Evolutionary conservation across 2,888 invertebrate species (phyloP).

Genomic region (Aporophyla lueneburgensis): DNA sequence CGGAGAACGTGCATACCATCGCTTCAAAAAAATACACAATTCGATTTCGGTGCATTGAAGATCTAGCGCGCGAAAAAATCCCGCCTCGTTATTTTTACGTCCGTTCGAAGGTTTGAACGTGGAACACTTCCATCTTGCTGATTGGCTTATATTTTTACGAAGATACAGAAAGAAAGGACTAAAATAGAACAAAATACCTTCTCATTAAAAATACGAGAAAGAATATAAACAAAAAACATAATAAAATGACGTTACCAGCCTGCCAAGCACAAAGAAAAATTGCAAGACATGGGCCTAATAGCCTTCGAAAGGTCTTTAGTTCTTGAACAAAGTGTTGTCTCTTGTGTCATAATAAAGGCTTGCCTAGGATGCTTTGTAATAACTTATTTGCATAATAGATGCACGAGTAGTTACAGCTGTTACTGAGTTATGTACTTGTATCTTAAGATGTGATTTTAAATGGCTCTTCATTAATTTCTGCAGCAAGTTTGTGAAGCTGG

Average conservation of each 20-base stretch:
- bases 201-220: not conserved
- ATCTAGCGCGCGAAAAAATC: no score
- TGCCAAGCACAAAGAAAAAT: slow-evolving; percentile 22
- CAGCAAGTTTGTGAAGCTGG: not conserved
- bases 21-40: no score
- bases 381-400: slow-evolving; percentile 52
- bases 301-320: slow-evolving; percentile 24
- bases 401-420: slow-evolving; percentile 49
- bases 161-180: not conserved
- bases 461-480: slow-evolving; percentile 18
- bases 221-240: not conserved
- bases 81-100: no score
- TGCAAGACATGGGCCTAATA: slow-evolving; percentile 14
- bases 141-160: not conserved
- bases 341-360: slow-evolving; percentile 43
- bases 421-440: slow-evolving; percentile 43
- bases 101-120: no score
- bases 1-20: no score
- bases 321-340: slow-evolving; percentile 33
- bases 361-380: slow-evolving; percentile 33
- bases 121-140: not conserved
- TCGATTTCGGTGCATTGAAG: no score
- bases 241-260: not conserved
- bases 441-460: slow-evolving; percentile 25
- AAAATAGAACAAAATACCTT: not conserved